A percentile compares a stretch with the other conserved stretches of the same genome.
phyloP scores from a whole-genome alignment of 2,888 invertebrate species.

The Dolomedes plantarius region DNA sequence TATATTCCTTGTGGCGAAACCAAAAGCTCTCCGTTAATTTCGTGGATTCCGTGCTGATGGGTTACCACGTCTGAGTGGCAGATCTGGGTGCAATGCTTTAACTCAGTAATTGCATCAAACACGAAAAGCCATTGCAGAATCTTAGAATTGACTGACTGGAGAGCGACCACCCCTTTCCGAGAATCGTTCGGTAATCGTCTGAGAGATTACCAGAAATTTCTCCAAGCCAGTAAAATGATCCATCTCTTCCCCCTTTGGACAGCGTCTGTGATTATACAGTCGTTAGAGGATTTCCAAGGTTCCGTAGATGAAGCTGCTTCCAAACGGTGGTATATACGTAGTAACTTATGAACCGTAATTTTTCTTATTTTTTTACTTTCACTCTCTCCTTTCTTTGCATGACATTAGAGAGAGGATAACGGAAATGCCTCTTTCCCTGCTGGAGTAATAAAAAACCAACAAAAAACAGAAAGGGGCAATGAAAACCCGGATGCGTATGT shows the following conservation, averaged over 20 bases:
- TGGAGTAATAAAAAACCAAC: no score
- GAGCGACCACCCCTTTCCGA: not conserved
- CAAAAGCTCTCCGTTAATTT: no score
- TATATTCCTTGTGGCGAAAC: no score
- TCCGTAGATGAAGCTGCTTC: not conserved
- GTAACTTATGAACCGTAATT: not conserved
- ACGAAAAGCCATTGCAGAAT: not conserved
- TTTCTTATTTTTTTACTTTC: not conserved
- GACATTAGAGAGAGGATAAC: not conserved
- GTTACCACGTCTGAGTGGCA: no score
- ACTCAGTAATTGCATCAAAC: no score
- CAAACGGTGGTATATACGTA: no score
- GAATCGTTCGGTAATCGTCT: not conserved
- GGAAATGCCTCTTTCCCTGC: not conserved
- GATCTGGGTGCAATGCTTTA: no score
- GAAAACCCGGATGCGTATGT: no score
- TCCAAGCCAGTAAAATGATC: not conserved
- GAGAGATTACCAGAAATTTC: not conserved
- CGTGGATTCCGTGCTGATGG: no score
- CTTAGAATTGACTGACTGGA: not conserved
- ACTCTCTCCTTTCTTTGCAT: not conserved
- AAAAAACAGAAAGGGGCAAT: no score
- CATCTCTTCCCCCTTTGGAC: not conserved
- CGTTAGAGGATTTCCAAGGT: not conserved
- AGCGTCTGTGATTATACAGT: not conserved